Percentiles rank a stretch among this genome's conserved stretches.
These are phyloP conservation scores for Pseudomyrmex dendroicus DNA, from an alignment of 1,140 invertebrate genomes.

Conservation along the genomic window DNA sequence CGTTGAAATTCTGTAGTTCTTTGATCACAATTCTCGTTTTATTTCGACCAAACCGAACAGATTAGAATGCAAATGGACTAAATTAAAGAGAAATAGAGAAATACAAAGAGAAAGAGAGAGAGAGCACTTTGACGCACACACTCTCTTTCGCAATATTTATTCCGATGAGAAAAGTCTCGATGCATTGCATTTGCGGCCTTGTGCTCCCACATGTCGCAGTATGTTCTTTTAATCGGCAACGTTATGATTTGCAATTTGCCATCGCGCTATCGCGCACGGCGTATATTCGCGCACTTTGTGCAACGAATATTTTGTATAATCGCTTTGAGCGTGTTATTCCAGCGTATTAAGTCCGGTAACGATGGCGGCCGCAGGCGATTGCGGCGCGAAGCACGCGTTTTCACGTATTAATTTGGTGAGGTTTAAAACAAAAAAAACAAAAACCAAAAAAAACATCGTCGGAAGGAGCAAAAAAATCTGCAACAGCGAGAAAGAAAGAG, in stretches of 20 bases:
- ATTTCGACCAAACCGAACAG: too few relatives aligned
- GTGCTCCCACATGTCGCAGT: background rate
- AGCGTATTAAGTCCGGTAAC: background rate
- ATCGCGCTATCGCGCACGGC: background rate
- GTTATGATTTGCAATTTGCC: background rate
- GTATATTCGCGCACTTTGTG: background rate
- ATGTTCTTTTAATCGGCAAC: conserved; percentile 17
- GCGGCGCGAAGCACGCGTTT: conserved; percentile 1
- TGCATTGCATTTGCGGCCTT: background rate
- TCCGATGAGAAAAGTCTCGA: background rate
- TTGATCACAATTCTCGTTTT: too few relatives aligned
- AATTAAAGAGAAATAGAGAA: too few relatives aligned
- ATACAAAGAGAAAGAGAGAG: background rate
- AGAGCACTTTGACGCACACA: too few relatives aligned
- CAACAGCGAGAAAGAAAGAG: background rate
- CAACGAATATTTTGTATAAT: conserved; percentile 4
- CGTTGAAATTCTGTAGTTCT: too few relatives aligned
- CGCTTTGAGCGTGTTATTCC: conserved; percentile 35
- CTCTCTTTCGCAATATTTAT: background rate
- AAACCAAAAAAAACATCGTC: too few relatives aligned
- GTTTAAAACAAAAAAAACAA: conserved; percentile 1
- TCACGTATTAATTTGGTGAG: conserved; percentile 20
- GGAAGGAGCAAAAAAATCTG: conserved; percentile 5
- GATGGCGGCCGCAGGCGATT: background rate
- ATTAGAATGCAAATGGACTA: too few relatives aligned